Evolutionary conservation across 1,140 invertebrate genomes (phyloP).

Genomic region (Drosophila parabipectinata): DNA sequence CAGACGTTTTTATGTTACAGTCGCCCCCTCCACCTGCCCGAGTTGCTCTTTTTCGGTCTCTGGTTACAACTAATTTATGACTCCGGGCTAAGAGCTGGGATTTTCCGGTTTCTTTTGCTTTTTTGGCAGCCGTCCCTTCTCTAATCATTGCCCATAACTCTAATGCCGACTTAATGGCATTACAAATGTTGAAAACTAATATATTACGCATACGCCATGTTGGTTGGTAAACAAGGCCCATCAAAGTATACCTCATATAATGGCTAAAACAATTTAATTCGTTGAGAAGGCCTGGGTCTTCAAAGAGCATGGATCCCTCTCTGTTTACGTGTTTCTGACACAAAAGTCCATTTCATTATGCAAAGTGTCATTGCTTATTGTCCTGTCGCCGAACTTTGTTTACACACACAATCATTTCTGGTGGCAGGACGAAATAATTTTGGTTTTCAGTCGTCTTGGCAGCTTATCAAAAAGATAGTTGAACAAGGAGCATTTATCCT

Average conservation of each 20-base stretch:
- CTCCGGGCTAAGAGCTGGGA: constrained; percentile 41
- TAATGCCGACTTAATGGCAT: constrained; percentile 36
- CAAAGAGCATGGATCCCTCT: not conserved
- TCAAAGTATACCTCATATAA: not conserved
- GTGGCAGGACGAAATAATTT: constrained; percentile 29
- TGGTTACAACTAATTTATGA: constrained; percentile 72
- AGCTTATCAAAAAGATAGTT: constrained; percentile 49
- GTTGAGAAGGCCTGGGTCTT: not conserved
- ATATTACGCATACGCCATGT: constrained; percentile 26
- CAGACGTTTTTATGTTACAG: constrained; percentile 79
- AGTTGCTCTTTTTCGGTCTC: constrained; percentile 19
- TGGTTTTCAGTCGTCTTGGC: constrained; percentile 30
- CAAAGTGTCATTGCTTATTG: constrained; percentile 44
- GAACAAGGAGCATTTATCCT: constrained; percentile 32
- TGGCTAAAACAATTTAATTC: not conserved
- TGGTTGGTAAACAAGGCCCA: not conserved
- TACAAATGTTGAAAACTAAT: constrained; percentile 17
- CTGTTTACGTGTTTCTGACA: constrained; percentile 8
- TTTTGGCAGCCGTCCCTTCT: constrained; percentile 13
- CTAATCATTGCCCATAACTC: constrained; percentile 71
- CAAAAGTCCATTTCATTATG: constrained; percentile 44
- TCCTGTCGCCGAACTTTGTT: constrained; percentile 23
- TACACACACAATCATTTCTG: constrained; percentile 28
- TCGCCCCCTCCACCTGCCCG: constrained; percentile 12
- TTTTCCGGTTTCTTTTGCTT: constrained; percentile 46